Percentiles rank a stretch among this genome's conserved stretches.
phyloP scores from a whole-genome alignment of 2,113 vertebrate genomes.

The Sinocyclocheilus maitianheensis region DNA sequence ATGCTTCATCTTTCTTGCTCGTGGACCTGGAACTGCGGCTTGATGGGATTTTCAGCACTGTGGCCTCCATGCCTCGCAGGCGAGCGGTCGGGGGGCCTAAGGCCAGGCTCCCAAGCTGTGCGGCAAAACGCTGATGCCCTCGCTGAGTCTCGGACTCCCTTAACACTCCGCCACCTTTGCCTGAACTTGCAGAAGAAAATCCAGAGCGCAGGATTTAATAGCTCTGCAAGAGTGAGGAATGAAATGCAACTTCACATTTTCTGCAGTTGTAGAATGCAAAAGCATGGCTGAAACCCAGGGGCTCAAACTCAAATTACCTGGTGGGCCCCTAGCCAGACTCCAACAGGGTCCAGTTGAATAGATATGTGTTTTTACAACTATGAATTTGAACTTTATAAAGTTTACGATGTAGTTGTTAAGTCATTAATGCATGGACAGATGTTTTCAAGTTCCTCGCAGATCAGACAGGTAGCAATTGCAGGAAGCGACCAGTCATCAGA shows the following conservation, averaged over 20 bases:
- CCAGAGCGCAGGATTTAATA: constrained; percentile 37
- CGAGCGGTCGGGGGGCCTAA: constrained; percentile 51
- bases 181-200: constrained; percentile 28
- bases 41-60: constrained; percentile 80
- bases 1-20: constrained; percentile 78
- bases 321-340: neutral
- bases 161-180: neutral
- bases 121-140: constrained; percentile 32
- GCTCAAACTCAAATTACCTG: neutral
- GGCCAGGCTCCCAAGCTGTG: constrained; percentile 29
- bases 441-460: neutral
- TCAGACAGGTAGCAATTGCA: neutral
- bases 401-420: neutral
- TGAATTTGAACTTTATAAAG: neutral
- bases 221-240: constrained; percentile 33
- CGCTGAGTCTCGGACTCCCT: constrained; percentile 17
- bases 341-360: neutral
- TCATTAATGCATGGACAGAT: neutral
- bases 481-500: no score
- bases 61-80: constrained; percentile 66
- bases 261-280: constrained; percentile 7
- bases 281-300: neutral
- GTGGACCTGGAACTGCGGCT: constrained; percentile 75
- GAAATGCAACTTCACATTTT: constrained; percentile 16
- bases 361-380: neutral